phyloP scores from a whole-genome alignment of 2,888 invertebrate species.

The Dugesia japonica region DNA sequence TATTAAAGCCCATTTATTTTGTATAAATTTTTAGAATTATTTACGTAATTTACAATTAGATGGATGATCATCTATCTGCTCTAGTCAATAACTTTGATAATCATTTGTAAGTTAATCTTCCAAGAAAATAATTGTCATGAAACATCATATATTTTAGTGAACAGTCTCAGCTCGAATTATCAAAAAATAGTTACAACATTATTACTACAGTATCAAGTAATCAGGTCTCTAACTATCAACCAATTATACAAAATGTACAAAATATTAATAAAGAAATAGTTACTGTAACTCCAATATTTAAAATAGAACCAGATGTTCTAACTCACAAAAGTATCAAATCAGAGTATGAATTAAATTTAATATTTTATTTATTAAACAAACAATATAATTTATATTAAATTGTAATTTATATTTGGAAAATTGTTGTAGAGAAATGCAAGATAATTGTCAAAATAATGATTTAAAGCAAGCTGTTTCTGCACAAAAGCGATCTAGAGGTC shows the following conservation, averaged over 20 bases:
- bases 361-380: no score
- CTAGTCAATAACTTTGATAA: background rate
- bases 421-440: background rate
- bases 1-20: background rate
- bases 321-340: background rate
- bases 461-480: background rate
- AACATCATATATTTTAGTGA: background rate
- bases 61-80: background rate
- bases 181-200: background rate
- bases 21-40: background rate
- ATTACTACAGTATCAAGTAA: background rate
- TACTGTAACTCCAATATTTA: background rate
- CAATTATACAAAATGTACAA: background rate
- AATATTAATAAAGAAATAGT: background rate
- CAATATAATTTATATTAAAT: background rate
- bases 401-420: background rate
- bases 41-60: background rate
- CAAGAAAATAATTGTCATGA: background rate
- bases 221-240: background rate
- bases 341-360: background rate
- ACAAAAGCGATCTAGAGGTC: conserved; percentile 5
- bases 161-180: background rate
- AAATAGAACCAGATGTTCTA: background rate
- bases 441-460: background rate
- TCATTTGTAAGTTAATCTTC: background rate